Base-by-base conservation (phyloP, 2,888 invertebrate species). In the Girardia tigrina region DNA sequence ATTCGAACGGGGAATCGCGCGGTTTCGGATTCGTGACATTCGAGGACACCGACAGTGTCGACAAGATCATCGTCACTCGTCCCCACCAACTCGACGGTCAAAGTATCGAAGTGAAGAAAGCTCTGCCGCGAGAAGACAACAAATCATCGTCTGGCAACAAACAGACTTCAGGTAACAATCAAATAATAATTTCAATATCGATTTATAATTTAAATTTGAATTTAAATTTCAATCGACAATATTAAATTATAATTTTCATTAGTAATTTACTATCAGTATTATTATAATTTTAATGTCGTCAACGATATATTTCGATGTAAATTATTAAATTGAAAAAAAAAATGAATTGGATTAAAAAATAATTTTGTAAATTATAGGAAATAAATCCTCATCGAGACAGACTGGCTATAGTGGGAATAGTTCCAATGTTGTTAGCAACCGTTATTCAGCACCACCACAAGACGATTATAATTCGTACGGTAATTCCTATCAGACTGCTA, bases 21-120 rank as follows among this genome's bases (percentile, higher is more conserved):
- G 94, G 94, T 6, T 97, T 95, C 84, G 94, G 91, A 69, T 97
- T 95, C 84, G 90, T 97, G 42, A 93, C 94, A 83, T 97, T 93
- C 85, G 92, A 93, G 82, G 95, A 97, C 83, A 93, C 94, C 83
- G 95, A 97, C 85, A 90, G 93, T 1, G 94, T 95, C 76, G 95
- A 95, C 84, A 94, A 93, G 86, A 90, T 93, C 84, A 91, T 92
- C 42, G 29, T 77, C 12, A 20, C 20, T 20, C 20, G 42, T 12
- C 77, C 77, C 12, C 77, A 77, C 28, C 23, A 77, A 26, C 71
- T 77, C 20, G 28, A 28, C n/a, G 36, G 28, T 26, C n/a, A 16
- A 14, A 69, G 69, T 27, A 77, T 56, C 26, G 77, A 77, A 29
- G 77, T 77, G 16, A 77, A 77, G 28, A 77, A 77, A 69, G 77